A percentile compares a stretch with the other conserved stretches of the same genome.
Evolutionary conservation across 1,140 invertebrate species (phyloP).

Genomic region (Tetragnatha versicolor): DNA sequence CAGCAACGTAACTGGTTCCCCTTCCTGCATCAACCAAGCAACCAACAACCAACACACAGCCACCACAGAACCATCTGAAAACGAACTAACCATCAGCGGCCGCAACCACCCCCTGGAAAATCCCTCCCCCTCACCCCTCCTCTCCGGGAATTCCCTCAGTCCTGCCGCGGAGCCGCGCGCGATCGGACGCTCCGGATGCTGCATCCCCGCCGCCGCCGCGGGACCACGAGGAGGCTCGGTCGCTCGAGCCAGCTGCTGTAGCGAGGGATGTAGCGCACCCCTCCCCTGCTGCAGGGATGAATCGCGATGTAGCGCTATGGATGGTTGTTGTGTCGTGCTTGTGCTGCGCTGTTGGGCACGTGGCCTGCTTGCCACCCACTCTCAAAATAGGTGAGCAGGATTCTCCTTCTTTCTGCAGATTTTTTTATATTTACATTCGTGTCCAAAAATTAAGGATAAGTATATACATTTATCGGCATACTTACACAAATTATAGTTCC

Average conservation of each 20-base stretch:
- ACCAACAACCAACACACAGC: too few species aligned
- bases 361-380: not conserved
- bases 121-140: constrained; percentile 2
- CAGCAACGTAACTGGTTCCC: too few species aligned
- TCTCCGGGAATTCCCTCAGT: not conserved
- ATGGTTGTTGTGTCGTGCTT: constrained; percentile 4
- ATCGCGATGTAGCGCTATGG: constrained; percentile 6
- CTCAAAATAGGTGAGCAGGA: constrained; percentile 17
- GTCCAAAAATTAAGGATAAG: too few species aligned
- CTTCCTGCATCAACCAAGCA: too few species aligned
- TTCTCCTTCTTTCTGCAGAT: too few species aligned
- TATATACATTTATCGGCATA: too few species aligned
- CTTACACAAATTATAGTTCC: too few species aligned
- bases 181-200: constrained; percentile 15
- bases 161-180: not conserved
- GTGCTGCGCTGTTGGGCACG: constrained; percentile 20
- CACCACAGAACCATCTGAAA: too few species aligned
- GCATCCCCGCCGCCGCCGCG: too few species aligned
- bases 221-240: not conserved
- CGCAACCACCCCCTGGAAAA: not conserved
- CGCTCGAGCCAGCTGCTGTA: not conserved
- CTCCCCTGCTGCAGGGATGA: not conserved
- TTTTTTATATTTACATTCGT: too few species aligned
- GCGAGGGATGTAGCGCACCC: not conserved
- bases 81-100: too few species aligned